Evolutionary conservation across 2,888 invertebrate genomes (phyloP).

Genomic region (Phanerotoma sp.): DNA sequence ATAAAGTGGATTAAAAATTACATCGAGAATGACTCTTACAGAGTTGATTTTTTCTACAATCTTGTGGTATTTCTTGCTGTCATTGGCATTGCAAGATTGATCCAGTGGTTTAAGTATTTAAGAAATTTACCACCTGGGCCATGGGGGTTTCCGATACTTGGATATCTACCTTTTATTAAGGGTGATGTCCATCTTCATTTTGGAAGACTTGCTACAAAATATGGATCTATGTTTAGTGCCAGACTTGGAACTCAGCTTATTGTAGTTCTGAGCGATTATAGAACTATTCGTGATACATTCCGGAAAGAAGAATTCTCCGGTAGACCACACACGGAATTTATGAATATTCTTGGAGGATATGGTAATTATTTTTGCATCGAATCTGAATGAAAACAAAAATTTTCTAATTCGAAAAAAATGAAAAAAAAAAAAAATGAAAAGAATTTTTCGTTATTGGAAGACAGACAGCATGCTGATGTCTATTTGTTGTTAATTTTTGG

Average conservation of each 20-base stretch:
- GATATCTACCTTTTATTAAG: conserved; percentile 80
- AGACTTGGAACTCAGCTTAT: conserved; percentile 79
- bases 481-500: too few relatives aligned
- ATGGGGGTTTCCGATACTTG: conserved; percentile 82
- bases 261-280: conserved; percentile 84
- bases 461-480: too few relatives aligned
- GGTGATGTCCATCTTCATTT: conserved; percentile 74
- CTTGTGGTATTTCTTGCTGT: conserved; percentile 60
- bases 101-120: conserved; percentile 53
- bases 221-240: conserved; percentile 81
- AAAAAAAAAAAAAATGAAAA: too few relatives aligned
- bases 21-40: conserved; percentile 35
- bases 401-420: too few relatives aligned
- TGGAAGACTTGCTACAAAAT: conserved; percentile 73
- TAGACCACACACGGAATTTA: conserved; percentile 82
- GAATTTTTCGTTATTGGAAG: too few relatives aligned
- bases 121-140: conserved; percentile 80
- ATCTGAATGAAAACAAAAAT: too few relatives aligned
- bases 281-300: conserved; percentile 82
- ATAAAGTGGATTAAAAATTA: conserved; percentile 43
- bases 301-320: conserved; percentile 85
- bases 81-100: conserved; percentile 53
- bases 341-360: conserved; percentile 82
- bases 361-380: conserved; percentile 67
- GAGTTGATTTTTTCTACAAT: conserved; percentile 40